Percentiles rank a stretch among this genome's conserved stretches.
phyloP scores from a whole-genome alignment of 2,888 invertebrate genomes.

The Atrina japonica region DNA sequence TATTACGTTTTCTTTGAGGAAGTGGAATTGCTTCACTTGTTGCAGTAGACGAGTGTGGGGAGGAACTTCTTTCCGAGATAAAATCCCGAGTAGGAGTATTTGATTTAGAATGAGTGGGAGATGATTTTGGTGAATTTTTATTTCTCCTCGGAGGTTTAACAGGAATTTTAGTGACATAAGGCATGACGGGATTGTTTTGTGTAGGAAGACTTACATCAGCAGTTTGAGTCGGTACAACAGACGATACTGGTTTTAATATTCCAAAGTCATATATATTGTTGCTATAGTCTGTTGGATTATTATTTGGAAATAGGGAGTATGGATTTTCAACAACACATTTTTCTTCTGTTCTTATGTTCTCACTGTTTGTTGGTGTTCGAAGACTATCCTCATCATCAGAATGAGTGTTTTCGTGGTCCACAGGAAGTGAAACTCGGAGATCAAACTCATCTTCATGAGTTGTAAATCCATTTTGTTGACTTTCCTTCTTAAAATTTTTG shows the following conservation, averaged over 20 bases:
- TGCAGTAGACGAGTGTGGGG: too few relatives aligned
- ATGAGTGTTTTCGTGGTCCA: too few relatives aligned
- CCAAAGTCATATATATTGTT: not conserved
- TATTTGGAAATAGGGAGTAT: conserved; percentile 3
- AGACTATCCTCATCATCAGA: too few relatives aligned
- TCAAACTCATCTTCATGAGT: too few relatives aligned
- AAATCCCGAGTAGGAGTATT: not conserved
- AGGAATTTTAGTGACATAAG: not conserved
- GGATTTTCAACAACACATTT: too few relatives aligned
- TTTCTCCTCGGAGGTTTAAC: conserved; percentile 12
- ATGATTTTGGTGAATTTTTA: conserved; percentile 3
- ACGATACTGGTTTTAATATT: not conserved
- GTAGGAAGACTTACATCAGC: not conserved
- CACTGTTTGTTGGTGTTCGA: conserved; percentile 6
- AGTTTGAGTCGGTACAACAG: not conserved
- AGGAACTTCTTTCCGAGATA: not conserved
- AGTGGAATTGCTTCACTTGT: not conserved
- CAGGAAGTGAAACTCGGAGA: too few relatives aligned
- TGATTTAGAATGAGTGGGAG: not conserved
- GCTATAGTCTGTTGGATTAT: not conserved
- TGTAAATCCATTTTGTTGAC: too few relatives aligned
- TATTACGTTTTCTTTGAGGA: conserved; percentile 13
- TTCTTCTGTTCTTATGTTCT: too few relatives aligned
- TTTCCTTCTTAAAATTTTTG: too few relatives aligned
- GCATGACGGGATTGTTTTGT: too few relatives aligned